A percentile compares a stretch with the other conserved stretches of the same genome.
Evolutionary conservation across 2,888 invertebrate genomes (phyloP).

Genomic region (Doris montereyensis): DNA sequence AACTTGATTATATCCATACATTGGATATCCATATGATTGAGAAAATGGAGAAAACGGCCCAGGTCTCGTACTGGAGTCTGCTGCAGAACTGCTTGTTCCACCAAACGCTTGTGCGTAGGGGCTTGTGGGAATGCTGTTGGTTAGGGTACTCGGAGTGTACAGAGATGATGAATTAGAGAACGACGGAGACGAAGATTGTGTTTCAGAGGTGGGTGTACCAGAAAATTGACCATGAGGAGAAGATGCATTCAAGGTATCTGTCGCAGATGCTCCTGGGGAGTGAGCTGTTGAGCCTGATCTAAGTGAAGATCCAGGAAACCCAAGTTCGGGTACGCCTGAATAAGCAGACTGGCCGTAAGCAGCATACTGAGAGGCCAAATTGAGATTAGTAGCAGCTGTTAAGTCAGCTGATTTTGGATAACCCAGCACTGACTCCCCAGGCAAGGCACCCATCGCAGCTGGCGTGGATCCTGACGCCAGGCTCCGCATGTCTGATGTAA

Average conservation of each 20-base stretch:
- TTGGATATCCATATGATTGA: constrained; percentile 39
- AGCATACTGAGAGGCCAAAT: constrained; percentile 36
- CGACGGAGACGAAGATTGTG: constrained; percentile 35
- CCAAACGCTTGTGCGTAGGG: constrained; percentile 44
- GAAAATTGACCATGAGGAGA: constrained; percentile 41
- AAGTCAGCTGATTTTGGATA: constrained; percentile 39
- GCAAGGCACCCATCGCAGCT: constrained; percentile 31
- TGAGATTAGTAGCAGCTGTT: constrained; percentile 32
- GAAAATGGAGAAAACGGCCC: constrained; percentile 36
- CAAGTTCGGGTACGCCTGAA: constrained; percentile 33
- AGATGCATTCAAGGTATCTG: constrained; percentile 34
- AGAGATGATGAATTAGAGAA: constrained; percentile 36
- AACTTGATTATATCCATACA: constrained; percentile 42
- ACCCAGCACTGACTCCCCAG: constrained; percentile 31
- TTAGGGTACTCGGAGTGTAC: constrained; percentile 36
- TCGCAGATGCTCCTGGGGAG: constrained; percentile 34
- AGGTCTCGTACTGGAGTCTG: constrained; percentile 21
- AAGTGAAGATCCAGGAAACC: constrained; percentile 31
- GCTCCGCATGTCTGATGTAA: constrained; percentile 32
- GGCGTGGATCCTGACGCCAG: constrained; percentile 26
- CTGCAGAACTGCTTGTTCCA: constrained; percentile 21
- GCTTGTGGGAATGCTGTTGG: constrained; percentile 36
- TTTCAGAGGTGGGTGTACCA: constrained; percentile 38
- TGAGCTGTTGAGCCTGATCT: constrained; percentile 30
- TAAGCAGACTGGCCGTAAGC: constrained; percentile 38